Evolutionary conservation across 2,888 invertebrate genomes (phyloP).

Genomic region (Agrenia bidenticulata): DNA sequence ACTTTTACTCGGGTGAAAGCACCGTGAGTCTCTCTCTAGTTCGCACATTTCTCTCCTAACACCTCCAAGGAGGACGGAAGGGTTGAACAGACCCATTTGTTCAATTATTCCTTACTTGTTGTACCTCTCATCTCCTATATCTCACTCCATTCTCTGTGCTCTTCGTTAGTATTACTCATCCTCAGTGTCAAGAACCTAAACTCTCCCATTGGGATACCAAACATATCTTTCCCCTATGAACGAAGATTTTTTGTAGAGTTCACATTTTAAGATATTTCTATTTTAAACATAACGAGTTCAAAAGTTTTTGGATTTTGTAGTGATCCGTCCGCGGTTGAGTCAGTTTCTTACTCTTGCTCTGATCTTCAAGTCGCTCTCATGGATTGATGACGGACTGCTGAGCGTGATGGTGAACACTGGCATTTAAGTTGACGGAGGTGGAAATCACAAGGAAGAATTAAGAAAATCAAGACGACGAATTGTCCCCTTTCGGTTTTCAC

Average conservation of each 20-base stretch:
- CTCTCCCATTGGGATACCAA: too few relatives aligned
- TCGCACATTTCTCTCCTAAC: background rate
- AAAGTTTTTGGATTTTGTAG: too few relatives aligned
- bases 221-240: too few relatives aligned
- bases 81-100: conserved; percentile 6
- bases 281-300: too few relatives aligned
- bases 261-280: too few relatives aligned
- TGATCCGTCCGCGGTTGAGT: too few relatives aligned
- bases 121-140: background rate
- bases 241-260: too few relatives aligned
- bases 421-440: background rate
- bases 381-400: too few relatives aligned
- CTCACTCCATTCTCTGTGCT: background rate
- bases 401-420: too few relatives aligned
- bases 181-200: too few relatives aligned
- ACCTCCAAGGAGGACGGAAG: background rate
- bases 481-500: conserved; percentile 70
- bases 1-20: conserved; percentile 24
- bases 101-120: conserved; percentile 11
- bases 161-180: background rate
- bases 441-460: conserved; percentile 13
- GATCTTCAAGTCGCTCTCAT: background rate
- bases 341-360: too few relatives aligned
- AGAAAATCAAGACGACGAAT: conserved; percentile 21
- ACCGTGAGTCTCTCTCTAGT: background rate